Conservation (phyloP, 2,888 invertebrate species). For the Polydesmus complanatus region DNA sequence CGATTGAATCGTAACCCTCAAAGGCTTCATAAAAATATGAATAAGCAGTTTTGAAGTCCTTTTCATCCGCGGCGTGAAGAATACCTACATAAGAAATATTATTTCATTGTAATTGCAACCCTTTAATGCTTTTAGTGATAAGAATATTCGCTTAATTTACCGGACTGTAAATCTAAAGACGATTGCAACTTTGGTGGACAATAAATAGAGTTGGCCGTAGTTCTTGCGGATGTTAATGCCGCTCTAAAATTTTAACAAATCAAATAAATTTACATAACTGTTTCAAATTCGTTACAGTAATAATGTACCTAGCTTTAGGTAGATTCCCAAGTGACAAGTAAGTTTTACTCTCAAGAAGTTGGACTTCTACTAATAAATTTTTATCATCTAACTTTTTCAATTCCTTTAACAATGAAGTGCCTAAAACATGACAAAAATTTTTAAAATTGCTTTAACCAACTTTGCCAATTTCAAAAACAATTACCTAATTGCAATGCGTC, state of each 20-base stretch:
- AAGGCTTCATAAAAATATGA: constrained; percentile 99
- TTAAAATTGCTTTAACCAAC: background rate
- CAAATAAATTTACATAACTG: background rate
- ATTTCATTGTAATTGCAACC: constrained; percentile 7
- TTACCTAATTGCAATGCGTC: constrained; percentile 66
- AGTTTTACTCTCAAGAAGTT: constrained; percentile 94
- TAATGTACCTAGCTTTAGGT: constrained; percentile 55
- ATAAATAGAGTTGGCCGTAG: constrained; percentile 99
- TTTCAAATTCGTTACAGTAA: background rate
- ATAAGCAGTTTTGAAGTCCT: constrained; percentile 98
- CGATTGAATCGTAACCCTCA: constrained; percentile 94
- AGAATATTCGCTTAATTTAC: constrained; percentile 34
- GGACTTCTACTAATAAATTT: constrained; percentile 94
- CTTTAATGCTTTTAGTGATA: too few species aligned
- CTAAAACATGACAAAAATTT: constrained; percentile 21
- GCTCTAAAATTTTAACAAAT: constrained; percentile 45
- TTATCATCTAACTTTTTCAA: constrained; percentile 98
- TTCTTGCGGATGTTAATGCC: constrained; percentile 91
- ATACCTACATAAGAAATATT: constrained; percentile 41
- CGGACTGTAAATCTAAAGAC: constrained; percentile 90
- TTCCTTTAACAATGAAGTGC: constrained; percentile 73
- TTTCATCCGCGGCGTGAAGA: constrained; percentile 97
- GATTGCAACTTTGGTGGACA: constrained; percentile 98
- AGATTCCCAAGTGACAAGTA: constrained; percentile 94
- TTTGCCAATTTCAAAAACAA: background rate